Evolutionary conservation across 1,140 invertebrate genomes (phyloP).

Genomic region (Drosophila varians): DNA sequence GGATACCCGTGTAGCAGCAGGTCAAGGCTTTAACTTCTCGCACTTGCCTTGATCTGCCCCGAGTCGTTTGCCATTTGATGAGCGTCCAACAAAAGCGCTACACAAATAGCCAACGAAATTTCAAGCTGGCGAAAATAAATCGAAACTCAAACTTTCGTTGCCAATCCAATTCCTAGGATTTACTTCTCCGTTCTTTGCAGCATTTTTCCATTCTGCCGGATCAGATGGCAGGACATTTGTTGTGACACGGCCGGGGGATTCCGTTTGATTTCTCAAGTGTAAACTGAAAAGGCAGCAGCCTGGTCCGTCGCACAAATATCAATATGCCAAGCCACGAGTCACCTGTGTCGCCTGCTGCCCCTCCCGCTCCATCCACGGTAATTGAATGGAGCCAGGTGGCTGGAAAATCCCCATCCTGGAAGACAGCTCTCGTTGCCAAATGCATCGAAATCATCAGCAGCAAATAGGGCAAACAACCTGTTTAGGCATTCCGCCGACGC

Average conservation of each 20-base stretch:
- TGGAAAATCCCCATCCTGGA: constrained; percentile 3
- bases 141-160: constrained; percentile 65
- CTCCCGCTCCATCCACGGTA: constrained; percentile 28
- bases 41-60: constrained; percentile 38
- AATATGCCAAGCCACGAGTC: constrained; percentile 53
- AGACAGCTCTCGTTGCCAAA: constrained; percentile 6
- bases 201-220: constrained; percentile 5
- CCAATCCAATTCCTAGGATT: constrained; percentile 8
- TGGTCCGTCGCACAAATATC: constrained; percentile 66
- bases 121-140: constrained; percentile 69
- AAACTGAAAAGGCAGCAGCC: constrained; percentile 52
- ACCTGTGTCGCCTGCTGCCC: background rate
- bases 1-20: constrained; percentile 35
- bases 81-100: constrained; percentile 60
- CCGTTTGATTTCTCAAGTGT: constrained; percentile 79
- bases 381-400: constrained; percentile 49
- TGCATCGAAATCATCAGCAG: constrained; percentile 40
- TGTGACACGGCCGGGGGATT: constrained; percentile 47
- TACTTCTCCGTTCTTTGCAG: background rate
- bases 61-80: constrained; percentile 72
- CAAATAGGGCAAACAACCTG: constrained; percentile 42
- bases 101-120: constrained; percentile 61
- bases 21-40: constrained; percentile 74
- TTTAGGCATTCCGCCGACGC: constrained; percentile 32
- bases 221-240: constrained; percentile 71